Base-by-base conservation (phyloP, 2,888 invertebrate genomes). In the Melinaea menophilus region DNA sequence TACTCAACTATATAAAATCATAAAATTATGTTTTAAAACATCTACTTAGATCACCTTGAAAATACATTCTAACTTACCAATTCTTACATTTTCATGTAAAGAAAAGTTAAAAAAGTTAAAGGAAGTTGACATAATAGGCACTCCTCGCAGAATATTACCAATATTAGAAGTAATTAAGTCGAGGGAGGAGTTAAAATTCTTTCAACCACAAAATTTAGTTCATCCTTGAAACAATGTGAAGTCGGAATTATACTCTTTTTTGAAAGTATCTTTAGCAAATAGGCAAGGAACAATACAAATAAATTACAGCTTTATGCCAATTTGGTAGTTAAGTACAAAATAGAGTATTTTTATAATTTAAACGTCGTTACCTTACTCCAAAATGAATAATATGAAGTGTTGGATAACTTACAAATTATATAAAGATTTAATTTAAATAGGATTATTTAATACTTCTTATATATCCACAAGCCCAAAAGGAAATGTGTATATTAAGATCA, bases 101-200 rank as follows among this genome's bases (percentile, higher is more conserved):
- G 22, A 22, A 22, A 22, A 22, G 22, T 22, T 22, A 22, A 22
- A 31, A 48, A 54, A 55, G 35, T 60, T 46, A 47, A 55, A 46
- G 46, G 4, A 64, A 60, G 46, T 55, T 22, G 47, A 64, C 35
- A 57, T 55, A 59, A 57, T 59, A 59, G 59, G 12, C 47, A 41
- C 74, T 78, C 74, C 74, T 76, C 76, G 77, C 75, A 75, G 76
- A 75, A 76, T 75, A 56, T 54, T 47, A 57, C 35, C 22, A 31
- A 59, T 56, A 63, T 57, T 22, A 59, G 47, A 67, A 67, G 55
- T 56, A 35, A 55, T 59, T 57, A 62, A 22, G 22, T 57, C 54
- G 33, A 45, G 48, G 55, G 35, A 56, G 55, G 64, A 64, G 54
- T 61, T 54, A 62, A 63, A 59, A 59, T 64, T 61, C 56, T 58